These are phyloP conservation scores for Apoderus coryli DNA, from an alignment of 2,888 invertebrate species.

Conservation along the genomic window DNA sequence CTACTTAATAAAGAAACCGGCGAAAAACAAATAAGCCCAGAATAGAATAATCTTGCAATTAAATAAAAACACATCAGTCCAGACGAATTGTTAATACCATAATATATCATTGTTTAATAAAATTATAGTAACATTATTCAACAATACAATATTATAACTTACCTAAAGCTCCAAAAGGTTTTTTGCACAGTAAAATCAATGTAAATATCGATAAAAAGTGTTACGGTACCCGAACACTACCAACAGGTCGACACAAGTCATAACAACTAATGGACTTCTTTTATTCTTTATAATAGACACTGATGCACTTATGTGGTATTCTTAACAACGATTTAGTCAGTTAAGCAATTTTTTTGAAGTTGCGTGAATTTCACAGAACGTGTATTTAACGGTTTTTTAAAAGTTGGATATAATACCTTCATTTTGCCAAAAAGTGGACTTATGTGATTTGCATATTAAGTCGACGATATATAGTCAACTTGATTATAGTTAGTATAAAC, in stretches of 20 bases:
- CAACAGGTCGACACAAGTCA: not conserved
- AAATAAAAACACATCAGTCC: too few relatives aligned
- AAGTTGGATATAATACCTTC: constrained; percentile 1
- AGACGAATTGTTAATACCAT: not conserved
- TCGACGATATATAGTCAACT: constrained; percentile 3
- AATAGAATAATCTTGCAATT: too few relatives aligned
- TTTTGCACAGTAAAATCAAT: constrained; percentile 1
- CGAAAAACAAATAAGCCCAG: constrained; percentile 2
- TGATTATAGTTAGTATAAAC: too few relatives aligned
- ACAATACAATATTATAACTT: too few relatives aligned
- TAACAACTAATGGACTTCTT: not conserved
- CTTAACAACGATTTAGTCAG: constrained; percentile 1
- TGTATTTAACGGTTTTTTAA: not conserved
- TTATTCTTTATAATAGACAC: not conserved
- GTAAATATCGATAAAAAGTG: not conserved
- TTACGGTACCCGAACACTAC: not conserved
- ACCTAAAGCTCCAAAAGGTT: constrained; percentile 1
- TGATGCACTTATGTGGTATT: not conserved
- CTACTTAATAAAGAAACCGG: not conserved
- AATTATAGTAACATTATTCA: constrained; percentile 1
- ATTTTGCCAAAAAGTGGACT: constrained; percentile 2
- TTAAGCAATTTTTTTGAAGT: constrained; percentile 3
- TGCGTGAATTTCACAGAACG: not conserved
- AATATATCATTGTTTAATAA: constrained; percentile 3
- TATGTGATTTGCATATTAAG: constrained; percentile 3